Base-by-base conservation (phyloP, 2,888 invertebrate species). In the Agriopis aurantiaria region DNA sequence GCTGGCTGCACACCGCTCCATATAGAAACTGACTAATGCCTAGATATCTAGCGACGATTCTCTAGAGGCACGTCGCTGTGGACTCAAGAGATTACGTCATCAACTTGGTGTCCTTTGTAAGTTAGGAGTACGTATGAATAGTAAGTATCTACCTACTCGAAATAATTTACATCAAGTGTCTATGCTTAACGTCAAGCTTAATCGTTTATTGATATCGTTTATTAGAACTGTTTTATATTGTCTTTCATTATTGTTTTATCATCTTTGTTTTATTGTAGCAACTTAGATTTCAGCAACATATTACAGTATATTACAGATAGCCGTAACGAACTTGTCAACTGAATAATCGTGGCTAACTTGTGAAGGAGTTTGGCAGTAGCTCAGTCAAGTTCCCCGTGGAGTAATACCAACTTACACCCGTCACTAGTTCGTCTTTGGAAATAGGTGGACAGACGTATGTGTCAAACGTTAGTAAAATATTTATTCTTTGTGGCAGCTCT, bases 301-400 rank as follows among this genome's bases (percentile, higher is more conserved):
- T n/a, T n/a, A n/a, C n/a, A n/a, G n/a, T 10, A n/a, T 8, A 12
- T 17, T 14, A 40, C 7, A 57, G 51, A 12, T 48, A 60, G 65
- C 49, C 8, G 45, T 57, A 17, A 41, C 58, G 53, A 63, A 62
- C 43, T 57, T 51, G 53, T 53, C 40, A 52, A 52, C 41, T 46
- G 58, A 63, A 49, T 67, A 23, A 62, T 57, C 61, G 33, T 46
- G 41, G n/a, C 53, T 60, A 49, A 68, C 48, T 59, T 59, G 49
- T 46, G 33, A 17, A 53, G 59, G 58, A 64, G 64, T 68, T 59
- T 41, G 63, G 40, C 63, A 57, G 52, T 48, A n/a, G 46, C 59
- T 49, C 57, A 62, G 51, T 48, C 33, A 53, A 58, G 52, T 64
- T 62, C 64, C 64, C 68, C 4, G 41, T 33, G 49, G 68, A 59